phyloP scores from a whole-genome alignment of 2,888 invertebrate genomes.

The Agrochola lychnidis region DNA sequence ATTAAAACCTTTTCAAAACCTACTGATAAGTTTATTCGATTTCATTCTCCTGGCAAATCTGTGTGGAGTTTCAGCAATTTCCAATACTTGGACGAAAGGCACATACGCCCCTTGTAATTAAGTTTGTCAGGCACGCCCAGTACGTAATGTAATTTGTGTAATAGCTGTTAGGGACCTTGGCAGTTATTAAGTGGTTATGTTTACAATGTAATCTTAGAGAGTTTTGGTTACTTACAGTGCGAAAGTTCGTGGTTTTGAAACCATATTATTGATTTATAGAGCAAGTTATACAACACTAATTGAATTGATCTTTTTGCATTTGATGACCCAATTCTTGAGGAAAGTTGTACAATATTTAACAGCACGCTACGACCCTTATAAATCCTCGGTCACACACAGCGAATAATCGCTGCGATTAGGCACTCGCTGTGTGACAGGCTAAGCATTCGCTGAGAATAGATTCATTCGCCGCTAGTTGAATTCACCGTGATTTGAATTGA shows the following conservation, averaged over 20 bases:
- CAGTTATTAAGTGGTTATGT: background rate
- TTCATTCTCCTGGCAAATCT: no score
- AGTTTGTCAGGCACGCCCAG: constrained; percentile 4
- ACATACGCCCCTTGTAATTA: constrained; percentile 21
- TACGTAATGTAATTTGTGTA: background rate
- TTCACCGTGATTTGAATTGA: no score
- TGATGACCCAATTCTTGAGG: no score
- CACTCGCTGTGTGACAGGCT: no score
- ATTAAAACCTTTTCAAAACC: background rate
- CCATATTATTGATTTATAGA: background rate
- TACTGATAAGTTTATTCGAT: no score
- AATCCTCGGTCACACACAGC: no score
- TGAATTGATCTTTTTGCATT: no score
- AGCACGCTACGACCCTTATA: background rate
- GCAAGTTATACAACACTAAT: background rate
- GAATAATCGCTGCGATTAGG: no score
- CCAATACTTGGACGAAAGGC: background rate
- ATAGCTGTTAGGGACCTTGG: background rate
- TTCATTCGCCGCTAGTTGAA: no score
- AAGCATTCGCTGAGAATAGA: no score
- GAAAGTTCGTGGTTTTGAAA: background rate
- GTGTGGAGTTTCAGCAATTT: no score
- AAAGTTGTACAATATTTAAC: no score
- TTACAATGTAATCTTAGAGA: background rate
- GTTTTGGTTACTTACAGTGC: background rate